Percentiles rank a stretch among this genome's conserved stretches.
These are phyloP conservation scores for Cheilosia vulpina DNA, from an alignment of 2,888 invertebrate genomes.

Conservation along the genomic window DNA sequence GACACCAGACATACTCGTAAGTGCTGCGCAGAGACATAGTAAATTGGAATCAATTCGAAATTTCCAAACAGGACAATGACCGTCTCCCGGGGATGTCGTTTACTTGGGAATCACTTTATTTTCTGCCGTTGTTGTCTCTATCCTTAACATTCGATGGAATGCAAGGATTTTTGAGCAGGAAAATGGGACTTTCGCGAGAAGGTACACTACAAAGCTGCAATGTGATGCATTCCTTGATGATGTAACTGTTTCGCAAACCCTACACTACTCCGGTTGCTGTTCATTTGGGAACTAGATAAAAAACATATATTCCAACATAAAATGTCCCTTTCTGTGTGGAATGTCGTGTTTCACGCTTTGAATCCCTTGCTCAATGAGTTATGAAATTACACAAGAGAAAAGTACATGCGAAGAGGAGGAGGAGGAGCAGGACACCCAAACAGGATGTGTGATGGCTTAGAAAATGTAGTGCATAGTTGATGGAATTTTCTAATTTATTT, in stretches of 20 bases:
- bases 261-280: not conserved
- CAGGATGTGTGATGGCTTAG: constrained; percentile 32
- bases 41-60: constrained; percentile 67
- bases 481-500: constrained; percentile 69
- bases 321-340: constrained; percentile 1
- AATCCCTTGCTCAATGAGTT: constrained; percentile 80
- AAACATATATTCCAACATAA: constrained; percentile 1
- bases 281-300: constrained; percentile 8
- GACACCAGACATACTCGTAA: constrained; percentile 38
- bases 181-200: constrained; percentile 10
- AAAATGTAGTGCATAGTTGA: constrained; percentile 41
- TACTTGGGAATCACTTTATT: constrained; percentile 9
- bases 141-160: constrained; percentile 6
- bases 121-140: not conserved
- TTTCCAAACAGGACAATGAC: constrained; percentile 60
- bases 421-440: constrained; percentile 41
- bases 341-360: constrained; percentile 43
- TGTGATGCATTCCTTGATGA: constrained; percentile 31
- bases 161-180: constrained; percentile 9
- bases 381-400: constrained; percentile 79
- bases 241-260: not conserved
- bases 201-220: not conserved
- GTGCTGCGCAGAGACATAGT: constrained; percentile 49
- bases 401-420: constrained; percentile 20
- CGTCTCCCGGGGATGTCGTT: constrained; percentile 33